These are phyloP conservation scores for Cephus pygmeus DNA, from an alignment of 2,888 invertebrate species.

Conservation along the genomic window DNA sequence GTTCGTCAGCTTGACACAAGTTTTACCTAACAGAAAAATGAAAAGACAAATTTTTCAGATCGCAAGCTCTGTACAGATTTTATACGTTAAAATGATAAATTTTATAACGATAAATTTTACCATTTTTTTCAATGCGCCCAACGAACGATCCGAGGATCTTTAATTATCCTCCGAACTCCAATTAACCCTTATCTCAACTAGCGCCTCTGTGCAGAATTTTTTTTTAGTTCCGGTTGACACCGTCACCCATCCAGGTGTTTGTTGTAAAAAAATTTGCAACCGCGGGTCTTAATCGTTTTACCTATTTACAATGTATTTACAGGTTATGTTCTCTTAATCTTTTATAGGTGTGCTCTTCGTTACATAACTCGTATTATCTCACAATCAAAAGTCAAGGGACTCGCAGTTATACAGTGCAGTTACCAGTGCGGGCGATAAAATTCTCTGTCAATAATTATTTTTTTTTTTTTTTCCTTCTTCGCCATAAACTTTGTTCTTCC, in stretches of 20 bases:
- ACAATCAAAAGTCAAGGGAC: background rate
- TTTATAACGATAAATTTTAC: background rate
- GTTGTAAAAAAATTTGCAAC: constrained; percentile 25
- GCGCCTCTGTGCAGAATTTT: background rate
- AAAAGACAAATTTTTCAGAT: background rate
- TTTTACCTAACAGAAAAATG: background rate
- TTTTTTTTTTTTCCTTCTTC: background rate
- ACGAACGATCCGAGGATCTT: background rate
- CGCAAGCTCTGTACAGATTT: background rate
- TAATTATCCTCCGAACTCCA: background rate
- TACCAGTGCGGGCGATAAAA: background rate
- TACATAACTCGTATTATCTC: background rate
- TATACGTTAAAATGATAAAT: background rate
- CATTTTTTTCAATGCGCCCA: background rate
- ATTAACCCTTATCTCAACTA: background rate
- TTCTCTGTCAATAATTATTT: background rate
- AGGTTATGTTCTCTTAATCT: constrained; percentile 15
- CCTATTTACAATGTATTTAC: constrained; percentile 35
- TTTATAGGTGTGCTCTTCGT: background rate
- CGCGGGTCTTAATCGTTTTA: constrained; percentile 4
- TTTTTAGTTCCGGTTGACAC: background rate
- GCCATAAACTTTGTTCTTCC: background rate
- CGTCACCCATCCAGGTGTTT: constrained; percentile 11
- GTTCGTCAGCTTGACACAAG: background rate
- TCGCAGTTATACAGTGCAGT: background rate